phyloP scores from a whole-genome alignment of 1,140 invertebrate genomes.

The Camponotus vicinus region DNA sequence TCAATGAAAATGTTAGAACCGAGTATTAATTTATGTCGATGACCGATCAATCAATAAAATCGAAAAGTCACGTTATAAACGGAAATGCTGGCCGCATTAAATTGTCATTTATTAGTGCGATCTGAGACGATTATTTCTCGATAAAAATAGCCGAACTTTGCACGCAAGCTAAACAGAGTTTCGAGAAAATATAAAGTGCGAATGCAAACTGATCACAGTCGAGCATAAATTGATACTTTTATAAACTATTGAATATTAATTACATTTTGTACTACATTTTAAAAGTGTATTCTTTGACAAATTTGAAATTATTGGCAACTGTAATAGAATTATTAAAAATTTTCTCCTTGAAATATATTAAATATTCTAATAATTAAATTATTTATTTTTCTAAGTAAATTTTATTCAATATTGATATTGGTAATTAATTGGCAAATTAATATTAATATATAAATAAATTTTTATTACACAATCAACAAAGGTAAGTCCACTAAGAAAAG shows the following conservation, averaged over 20 bases:
- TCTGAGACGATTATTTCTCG: slow-evolving; percentile 7
- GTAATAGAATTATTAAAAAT: too few species aligned
- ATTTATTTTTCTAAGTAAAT: not conserved
- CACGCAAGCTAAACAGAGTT: not conserved
- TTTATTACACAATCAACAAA: not conserved
- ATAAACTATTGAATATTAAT: too few species aligned
- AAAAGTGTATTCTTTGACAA: not conserved
- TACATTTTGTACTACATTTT: too few species aligned
- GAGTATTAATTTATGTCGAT: slow-evolving; percentile 38
- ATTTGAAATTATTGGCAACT: not conserved
- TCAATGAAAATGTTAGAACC: not conserved
- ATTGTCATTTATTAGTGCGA: slow-evolving; percentile 27
- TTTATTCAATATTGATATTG: not conserved
- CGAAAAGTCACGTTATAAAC: not conserved
- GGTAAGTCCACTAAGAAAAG: not conserved
- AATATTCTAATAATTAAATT: not conserved
- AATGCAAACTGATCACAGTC: not conserved
- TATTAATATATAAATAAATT: not conserved
- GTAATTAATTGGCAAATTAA: not conserved
- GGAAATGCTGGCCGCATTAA: not conserved
- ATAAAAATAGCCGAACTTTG: slow-evolving; percentile 28
- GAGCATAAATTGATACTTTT: not conserved
- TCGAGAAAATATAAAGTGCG: not conserved
- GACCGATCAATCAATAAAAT: slow-evolving; percentile 26
- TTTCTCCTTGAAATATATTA: not conserved